phyloP scores from a whole-genome alignment of 2,113 vertebrate species.

The Elachura formosa region DNA sequence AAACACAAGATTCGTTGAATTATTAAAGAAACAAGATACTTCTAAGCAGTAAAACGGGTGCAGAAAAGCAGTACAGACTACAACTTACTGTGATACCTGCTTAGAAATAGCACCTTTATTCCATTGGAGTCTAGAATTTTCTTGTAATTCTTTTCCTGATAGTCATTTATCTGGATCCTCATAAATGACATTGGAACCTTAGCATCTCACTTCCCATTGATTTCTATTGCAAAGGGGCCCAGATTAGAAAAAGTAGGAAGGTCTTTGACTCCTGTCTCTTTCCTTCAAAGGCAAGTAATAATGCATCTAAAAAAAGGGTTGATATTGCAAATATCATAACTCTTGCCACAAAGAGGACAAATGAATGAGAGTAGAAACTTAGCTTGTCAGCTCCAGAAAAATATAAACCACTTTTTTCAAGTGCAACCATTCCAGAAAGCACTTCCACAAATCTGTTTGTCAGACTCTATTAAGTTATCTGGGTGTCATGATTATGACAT shows the following conservation, averaged over 20 bases:
- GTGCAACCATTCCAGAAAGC: background rate
- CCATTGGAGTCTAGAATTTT: background rate
- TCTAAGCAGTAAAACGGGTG: background rate
- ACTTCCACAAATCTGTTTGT: background rate
- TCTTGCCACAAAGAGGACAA: background rate
- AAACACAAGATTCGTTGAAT: background rate
- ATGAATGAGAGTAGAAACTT: background rate
- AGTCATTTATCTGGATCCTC: background rate
- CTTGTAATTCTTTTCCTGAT: background rate
- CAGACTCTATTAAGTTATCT: background rate
- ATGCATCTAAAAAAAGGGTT: background rate
- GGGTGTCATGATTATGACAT: background rate
- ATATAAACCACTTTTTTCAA: background rate
- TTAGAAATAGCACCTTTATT: background rate
- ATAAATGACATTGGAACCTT: background rate
- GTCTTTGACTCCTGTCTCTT: background rate
- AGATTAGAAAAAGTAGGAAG: background rate
- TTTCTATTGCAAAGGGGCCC: background rate
- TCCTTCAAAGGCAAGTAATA: background rate
- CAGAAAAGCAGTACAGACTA: background rate
- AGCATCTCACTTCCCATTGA: background rate
- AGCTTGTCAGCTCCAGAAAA: background rate
- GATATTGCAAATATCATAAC: background rate
- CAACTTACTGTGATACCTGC: background rate
- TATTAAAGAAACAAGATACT: background rate